phyloP scores from a whole-genome alignment of 2,113 vertebrate genomes.

The Nibea coibor region DNA sequence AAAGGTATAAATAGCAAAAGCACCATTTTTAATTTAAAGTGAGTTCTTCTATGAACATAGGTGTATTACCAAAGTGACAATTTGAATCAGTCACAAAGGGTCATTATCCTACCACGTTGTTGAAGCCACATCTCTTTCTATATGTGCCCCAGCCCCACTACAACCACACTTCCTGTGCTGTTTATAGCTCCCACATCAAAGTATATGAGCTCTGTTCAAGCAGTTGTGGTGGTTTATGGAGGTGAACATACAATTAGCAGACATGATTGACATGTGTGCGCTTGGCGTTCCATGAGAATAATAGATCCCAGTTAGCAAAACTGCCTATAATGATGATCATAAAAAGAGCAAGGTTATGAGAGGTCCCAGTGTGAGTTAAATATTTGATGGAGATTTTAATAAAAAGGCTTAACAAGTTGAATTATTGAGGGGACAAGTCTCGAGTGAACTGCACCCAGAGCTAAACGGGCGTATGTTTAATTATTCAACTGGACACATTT shows the following conservation, averaged over 20 bases:
- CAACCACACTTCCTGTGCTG: no score
- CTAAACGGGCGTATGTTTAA: slow-evolving; percentile 72
- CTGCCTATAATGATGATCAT: slow-evolving; percentile 54
- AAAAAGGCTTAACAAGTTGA: slow-evolving; percentile 80
- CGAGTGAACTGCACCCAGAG: slow-evolving; percentile 70
- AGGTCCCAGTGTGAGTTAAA: slow-evolving; percentile 72
- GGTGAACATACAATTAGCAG: slow-evolving; percentile 40
- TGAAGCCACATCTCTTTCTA: no score
- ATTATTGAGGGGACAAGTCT: slow-evolving; percentile 81
- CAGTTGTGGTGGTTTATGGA: slow-evolving; percentile 21
- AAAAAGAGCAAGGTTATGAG: slow-evolving; percentile 56
- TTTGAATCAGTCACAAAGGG: no score
- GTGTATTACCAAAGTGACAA: no score
- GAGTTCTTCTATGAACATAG: no score
- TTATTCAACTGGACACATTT: slow-evolving; percentile 71
- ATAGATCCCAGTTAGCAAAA: slow-evolving; percentile 54
- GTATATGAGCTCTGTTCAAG: slow-evolving; percentile 34
- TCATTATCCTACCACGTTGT: no score
- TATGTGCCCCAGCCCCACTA: no score
- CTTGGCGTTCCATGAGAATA: slow-evolving; percentile 8
- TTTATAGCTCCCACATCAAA: neutral
- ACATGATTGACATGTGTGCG: slow-evolving; percentile 34
- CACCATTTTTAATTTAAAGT: no score
- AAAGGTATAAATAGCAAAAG: no score
- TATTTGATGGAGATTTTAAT: slow-evolving; percentile 82